Evolutionary conservation across 1,140 invertebrate genomes (phyloP).

Genomic region (Melitaea cinxia): DNA sequence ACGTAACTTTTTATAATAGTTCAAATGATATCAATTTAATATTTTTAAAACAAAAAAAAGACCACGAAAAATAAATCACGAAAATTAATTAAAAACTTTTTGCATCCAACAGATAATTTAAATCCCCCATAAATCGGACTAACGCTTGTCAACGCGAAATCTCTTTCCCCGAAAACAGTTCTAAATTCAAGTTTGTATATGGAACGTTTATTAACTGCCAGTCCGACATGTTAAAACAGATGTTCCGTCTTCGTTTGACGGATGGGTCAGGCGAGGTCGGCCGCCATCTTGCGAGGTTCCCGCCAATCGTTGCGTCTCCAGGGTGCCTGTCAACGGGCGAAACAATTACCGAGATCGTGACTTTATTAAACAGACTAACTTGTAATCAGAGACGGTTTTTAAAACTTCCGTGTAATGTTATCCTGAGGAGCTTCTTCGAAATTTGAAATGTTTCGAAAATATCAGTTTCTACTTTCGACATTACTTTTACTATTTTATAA

Average conservation of each 20-base stretch:
- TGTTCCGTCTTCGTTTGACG: slow-evolving; percentile 74
- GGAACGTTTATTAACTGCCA: slow-evolving; percentile 71
- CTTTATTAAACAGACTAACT: slow-evolving; percentile 33
- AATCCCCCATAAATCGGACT: slow-evolving; percentile 51
- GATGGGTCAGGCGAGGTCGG: slow-evolving; percentile 75
- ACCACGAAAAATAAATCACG: slow-evolving; percentile 38
- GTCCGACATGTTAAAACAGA: slow-evolving; percentile 77
- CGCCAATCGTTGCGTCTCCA: slow-evolving; percentile 62
- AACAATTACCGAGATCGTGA: slow-evolving; percentile 73
- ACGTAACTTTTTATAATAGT: too few relatives aligned
- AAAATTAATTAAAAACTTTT: slow-evolving; percentile 41
- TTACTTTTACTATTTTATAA: too few relatives aligned
- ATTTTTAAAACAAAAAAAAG: neutral
- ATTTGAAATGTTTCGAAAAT: neutral
- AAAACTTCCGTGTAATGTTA: slow-evolving; percentile 12
- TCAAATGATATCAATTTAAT: neutral
- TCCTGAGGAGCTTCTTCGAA: neutral
- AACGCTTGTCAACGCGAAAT: slow-evolving; percentile 50
- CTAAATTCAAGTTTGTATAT: slow-evolving; percentile 54
- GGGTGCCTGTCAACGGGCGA: slow-evolving; percentile 69
- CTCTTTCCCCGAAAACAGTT: slow-evolving; percentile 50
- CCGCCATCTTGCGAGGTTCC: slow-evolving; percentile 73
- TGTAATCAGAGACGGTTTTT: slow-evolving; percentile 12
- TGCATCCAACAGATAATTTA: slow-evolving; percentile 42
- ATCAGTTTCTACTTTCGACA: neutral